Conservation (phyloP, 2,797 vertebrate genomes). For the Darevskia mixta region DNA sequence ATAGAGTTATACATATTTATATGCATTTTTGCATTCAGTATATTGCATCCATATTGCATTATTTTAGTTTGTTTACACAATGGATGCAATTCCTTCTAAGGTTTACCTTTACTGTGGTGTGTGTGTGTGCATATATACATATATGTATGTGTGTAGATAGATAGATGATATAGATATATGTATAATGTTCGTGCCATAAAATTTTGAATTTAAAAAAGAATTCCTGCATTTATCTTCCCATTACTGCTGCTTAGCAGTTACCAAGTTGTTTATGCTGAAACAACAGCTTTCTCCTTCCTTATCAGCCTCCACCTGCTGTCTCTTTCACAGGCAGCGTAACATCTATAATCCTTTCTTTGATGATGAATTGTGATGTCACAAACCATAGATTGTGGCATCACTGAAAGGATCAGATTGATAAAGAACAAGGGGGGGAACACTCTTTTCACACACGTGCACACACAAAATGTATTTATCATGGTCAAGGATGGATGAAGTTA, state of each 20-base stretch:
- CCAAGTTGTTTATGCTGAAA: background rate
- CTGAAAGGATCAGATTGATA: constrained; percentile 34
- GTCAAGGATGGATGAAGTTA: constrained; percentile 12
- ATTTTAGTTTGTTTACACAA: no score
- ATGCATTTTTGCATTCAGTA: no score
- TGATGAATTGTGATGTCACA: constrained; percentile 56
- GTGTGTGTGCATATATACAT: no score
- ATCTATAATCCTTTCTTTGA: constrained; percentile 43
- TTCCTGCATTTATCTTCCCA: background rate
- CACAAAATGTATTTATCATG: constrained; percentile 46
- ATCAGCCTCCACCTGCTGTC: constrained; percentile 11
- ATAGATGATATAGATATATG: no score
- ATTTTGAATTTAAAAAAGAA: background rate
- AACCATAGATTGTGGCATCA: background rate
- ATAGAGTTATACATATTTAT: no score
- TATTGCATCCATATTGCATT: no score
- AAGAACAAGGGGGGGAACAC: background rate
- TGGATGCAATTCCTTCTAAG: no score
- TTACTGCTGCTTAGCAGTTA: constrained; percentile 22
- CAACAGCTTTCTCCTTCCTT: constrained; percentile 5
- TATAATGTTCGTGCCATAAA: no score
- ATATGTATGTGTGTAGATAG: no score
- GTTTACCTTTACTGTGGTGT: no score
- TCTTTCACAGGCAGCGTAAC: constrained; percentile 30
- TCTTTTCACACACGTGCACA: constrained; percentile 27